These are phyloP conservation scores for Ceratina calcarata DNA, from an alignment of 1,140 invertebrate species.

Conservation along the genomic window DNA sequence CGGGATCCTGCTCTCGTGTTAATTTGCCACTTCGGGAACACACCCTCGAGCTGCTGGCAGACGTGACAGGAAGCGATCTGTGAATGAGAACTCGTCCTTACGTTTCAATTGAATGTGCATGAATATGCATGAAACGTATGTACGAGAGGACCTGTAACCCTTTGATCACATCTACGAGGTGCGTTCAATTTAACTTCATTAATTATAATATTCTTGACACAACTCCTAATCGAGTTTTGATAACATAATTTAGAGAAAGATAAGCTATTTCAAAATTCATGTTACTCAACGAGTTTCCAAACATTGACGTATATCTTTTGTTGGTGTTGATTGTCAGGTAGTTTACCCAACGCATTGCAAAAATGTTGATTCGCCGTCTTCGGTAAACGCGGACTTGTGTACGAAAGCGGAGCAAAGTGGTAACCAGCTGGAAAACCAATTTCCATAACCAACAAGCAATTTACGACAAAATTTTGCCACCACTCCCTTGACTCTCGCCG, in stretches of 20 bases:
- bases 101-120: constrained; percentile 14
- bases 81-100: not conserved
- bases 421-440: constrained; percentile 1
- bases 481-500: not conserved
- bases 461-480: not conserved
- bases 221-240: not conserved
- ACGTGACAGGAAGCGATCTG: not conserved
- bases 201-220: not conserved
- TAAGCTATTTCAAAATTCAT: too few relatives aligned
- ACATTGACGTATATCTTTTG: too few relatives aligned
- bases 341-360: not conserved
- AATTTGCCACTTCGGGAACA: constrained; percentile 11
- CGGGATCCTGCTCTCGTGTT: constrained; percentile 5
- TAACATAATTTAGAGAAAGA: not conserved
- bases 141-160: not conserved
- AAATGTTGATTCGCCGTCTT: constrained; percentile 4
- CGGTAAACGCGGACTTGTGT: not conserved
- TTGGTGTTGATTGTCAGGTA: not conserved
- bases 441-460: constrained; percentile 21
- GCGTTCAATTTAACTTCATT: not conserved
- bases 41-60: not conserved
- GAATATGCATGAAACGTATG: not conserved
- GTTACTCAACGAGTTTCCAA: too few relatives aligned
- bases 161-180: not conserved
- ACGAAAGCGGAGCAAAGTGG: not conserved